Evolutionary conservation across 2,888 invertebrate species (phyloP).

Genomic region (Cryptocephalus primarius): DNA sequence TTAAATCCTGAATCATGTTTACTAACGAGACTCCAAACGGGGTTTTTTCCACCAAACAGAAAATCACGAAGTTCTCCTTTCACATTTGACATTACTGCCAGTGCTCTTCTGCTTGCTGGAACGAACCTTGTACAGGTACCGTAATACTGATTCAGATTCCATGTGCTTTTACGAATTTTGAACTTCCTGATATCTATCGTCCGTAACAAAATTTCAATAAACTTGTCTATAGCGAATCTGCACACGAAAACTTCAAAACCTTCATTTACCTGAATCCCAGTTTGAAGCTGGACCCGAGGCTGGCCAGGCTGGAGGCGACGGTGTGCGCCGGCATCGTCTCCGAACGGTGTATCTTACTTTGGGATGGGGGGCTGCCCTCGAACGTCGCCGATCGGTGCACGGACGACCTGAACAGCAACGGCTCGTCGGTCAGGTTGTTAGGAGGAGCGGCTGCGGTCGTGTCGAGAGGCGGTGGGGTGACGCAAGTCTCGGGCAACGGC

Average conservation of each 20-base stretch:
- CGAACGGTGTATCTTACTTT: slow-evolving; percentile 51
- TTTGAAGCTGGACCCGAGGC: slow-evolving; percentile 72
- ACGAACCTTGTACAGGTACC: no score
- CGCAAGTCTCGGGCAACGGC: slow-evolving; percentile 6
- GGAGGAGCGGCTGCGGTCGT: slow-evolving; percentile 15
- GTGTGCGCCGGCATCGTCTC: slow-evolving; percentile 64
- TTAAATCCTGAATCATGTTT: not conserved
- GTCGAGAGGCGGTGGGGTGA: slow-evolving; percentile 19
- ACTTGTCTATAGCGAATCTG: no score
- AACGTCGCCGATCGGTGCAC: slow-evolving; percentile 46
- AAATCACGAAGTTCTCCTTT: no score
- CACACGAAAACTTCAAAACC: no score
- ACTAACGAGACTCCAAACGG: no score
- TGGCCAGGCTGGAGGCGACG: slow-evolving; percentile 67
- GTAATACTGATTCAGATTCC: no score
- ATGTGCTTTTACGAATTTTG: no score
- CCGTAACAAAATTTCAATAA: no score
- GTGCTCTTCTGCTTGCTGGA: no score
- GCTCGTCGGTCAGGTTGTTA: slow-evolving; percentile 47
- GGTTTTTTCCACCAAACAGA: no score
- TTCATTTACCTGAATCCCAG: slow-evolving; percentile 66
- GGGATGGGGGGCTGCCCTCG: slow-evolving; percentile 38
- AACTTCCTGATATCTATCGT: no score
- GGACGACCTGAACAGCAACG: slow-evolving; percentile 48
- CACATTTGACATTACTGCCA: no score